Evolutionary conservation across 2,113 vertebrate genomes (phyloP), one percentile per base, ranked within the genome.

Genomic region (Gopherus flavomarginatus): DNA sequence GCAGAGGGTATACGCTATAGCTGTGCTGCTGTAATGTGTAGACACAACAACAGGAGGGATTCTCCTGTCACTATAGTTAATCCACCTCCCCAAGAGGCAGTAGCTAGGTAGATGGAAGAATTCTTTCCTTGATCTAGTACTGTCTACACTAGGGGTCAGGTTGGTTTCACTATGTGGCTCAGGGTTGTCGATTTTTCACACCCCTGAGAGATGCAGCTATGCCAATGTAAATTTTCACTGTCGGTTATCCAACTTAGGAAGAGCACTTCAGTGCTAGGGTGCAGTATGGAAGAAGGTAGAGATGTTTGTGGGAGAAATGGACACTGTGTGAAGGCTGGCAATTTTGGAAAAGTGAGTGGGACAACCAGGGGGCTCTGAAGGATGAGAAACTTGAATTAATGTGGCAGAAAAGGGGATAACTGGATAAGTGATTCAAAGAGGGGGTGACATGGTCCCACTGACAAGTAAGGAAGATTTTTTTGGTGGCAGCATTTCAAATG

Each of bases 301-400:
- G 11, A 69, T 69, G 31, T 69, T 69, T n/a, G 17, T n/a, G 62
- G 8, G 35, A 52, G 81, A 59, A 44, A 7, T 9, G 88, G 29
- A 26, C 0, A 2, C 3, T 44, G 10, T 27, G 52, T 50, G 2
- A 17, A n/a, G 35, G n/a, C 35, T 27, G 10, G 50, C 27, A 44
- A 44, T 69, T 79, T 57, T 4, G 0, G 83, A 17, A 69, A n/a
- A 69, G 31, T 4, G 56, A 44, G 4, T n/a, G 50, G 29, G 26
- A 8, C n/a, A 49, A n/a, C 56, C 27, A 80, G 80, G 12, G 11
- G 50, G 50, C 75, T 88, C 57, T 59, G 14, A 77, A 52, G 3
- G 83, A 27, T 54, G 16, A 14, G 50, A 11, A 42, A 29, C 50
- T 50, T 50, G 38, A 82, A 31, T 50, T 56, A 42, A 35, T n/a